Conservation (phyloP, 2,888 invertebrate genomes). For the Ligdia adustata region DNA sequence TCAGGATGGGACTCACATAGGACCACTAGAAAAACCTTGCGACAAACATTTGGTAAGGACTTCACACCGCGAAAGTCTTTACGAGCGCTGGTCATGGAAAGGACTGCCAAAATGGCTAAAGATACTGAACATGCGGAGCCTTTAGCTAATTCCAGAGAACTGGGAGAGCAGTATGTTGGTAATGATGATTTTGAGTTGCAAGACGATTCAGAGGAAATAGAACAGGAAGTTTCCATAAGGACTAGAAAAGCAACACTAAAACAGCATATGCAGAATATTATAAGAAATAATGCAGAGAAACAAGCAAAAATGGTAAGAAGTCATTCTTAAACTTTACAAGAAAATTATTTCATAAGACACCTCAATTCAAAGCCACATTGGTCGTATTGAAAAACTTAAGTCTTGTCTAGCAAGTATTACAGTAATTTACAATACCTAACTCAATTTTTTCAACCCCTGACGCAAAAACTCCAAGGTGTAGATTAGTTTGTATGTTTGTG, state of each 20-base stretch:
- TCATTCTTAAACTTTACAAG: not conserved
- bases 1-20: conserved; percentile 78
- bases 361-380: no score
- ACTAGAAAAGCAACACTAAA: conserved; percentile 53
- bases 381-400: no score
- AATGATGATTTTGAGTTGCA: conserved; percentile 34
- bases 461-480: no score
- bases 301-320: conserved; percentile 59
- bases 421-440: no score
- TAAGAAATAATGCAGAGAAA: conserved; percentile 52
- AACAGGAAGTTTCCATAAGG: conserved; percentile 52
- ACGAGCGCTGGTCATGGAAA: conserved; percentile 71
- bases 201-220: conserved; percentile 38
- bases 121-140: conserved; percentile 43
- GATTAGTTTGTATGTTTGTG: no score
- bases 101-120: conserved; percentile 57
- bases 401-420: no score
- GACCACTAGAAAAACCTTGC: conserved; percentile 66
- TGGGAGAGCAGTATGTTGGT: conserved; percentile 38
- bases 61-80: conserved; percentile 69
- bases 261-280: conserved; percentile 56
- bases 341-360: no score
- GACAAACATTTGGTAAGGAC: conserved; percentile 71
- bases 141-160: conserved; percentile 53
- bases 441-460: no score